A percentile compares a stretch with the other conserved stretches of the same genome.
Evolutionary conservation across 1,140 invertebrate species (phyloP).

Genomic region (Cydia strobilella): DNA sequence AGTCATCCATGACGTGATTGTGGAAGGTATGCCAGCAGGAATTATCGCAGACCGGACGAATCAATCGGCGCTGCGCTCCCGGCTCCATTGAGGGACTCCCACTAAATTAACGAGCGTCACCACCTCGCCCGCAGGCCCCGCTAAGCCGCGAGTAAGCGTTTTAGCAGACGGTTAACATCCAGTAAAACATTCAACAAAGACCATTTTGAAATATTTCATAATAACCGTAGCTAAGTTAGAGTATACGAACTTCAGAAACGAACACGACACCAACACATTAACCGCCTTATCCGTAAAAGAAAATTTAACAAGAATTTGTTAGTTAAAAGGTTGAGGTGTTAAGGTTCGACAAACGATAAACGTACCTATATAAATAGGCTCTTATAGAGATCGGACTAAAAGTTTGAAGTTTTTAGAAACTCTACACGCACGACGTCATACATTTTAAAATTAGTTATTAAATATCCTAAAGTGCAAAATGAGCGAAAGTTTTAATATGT

Average conservation of each 20-base stretch:
- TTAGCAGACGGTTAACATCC: slow-evolving; percentile 23
- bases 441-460: neutral
- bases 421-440: neutral
- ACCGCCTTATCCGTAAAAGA: neutral
- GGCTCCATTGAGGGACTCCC: slow-evolving; percentile 56
- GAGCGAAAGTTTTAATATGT: too few relatives aligned
- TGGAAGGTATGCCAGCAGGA: slow-evolving; percentile 60
- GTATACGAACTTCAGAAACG: neutral
- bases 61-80: slow-evolving; percentile 67
- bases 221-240: neutral
- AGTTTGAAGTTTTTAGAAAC: too few relatives aligned
- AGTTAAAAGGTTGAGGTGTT: neutral
- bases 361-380: too few relatives aligned
- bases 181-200: slow-evolving; percentile 11
- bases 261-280: neutral
- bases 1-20: slow-evolving; percentile 52
- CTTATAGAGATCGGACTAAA: too few relatives aligned
- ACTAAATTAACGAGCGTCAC: slow-evolving; percentile 58
- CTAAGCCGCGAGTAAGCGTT: slow-evolving; percentile 26
- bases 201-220: neutral
- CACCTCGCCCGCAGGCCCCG: slow-evolving; percentile 41
- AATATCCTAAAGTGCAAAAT: too few relatives aligned
- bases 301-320: neutral
- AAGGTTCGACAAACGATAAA: neutral
- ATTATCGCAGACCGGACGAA: slow-evolving; percentile 66